Percentiles rank a stretch among this genome's conserved stretches.
phyloP scores from a whole-genome alignment of 2,113 vertebrate species.

The Channa argus region DNA sequence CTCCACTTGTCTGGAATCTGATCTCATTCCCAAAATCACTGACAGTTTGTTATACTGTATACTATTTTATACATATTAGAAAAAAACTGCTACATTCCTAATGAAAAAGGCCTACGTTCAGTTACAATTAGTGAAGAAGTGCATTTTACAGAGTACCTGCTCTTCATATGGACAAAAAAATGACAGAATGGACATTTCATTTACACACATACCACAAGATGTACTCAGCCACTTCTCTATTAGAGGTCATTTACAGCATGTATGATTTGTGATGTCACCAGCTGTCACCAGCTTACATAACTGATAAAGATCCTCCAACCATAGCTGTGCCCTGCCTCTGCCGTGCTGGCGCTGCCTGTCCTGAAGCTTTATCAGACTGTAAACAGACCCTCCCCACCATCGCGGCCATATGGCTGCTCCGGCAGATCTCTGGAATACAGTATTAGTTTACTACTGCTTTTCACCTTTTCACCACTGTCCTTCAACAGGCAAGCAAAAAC shows the following conservation, averaged over 20 bases:
- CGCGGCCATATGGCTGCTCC: constrained; percentile 21
- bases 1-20: neutral
- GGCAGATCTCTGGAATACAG: constrained; percentile 5
- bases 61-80: too few relatives aligned
- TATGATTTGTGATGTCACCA: neutral
- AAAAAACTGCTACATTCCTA: too few relatives aligned
- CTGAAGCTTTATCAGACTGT: neutral
- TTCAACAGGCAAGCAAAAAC: constrained; percentile 4
- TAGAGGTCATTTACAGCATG: neutral
- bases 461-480: neutral
- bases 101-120: too few relatives aligned
- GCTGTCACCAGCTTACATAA: constrained; percentile 1
- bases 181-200: neutral
- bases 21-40: neutral
- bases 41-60: neutral
- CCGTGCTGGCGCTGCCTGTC: neutral
- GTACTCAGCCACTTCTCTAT: neutral
- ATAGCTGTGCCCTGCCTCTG: too few relatives aligned
- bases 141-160: too few relatives aligned
- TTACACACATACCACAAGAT: neutral
- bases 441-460: constrained; percentile 10
- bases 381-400: constrained; percentile 8
- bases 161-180: too few relatives aligned
- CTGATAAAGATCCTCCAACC: neutral
- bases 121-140: too few relatives aligned